Evolutionary conservation across 2,113 vertebrate species (phyloP), one percentile per base, ranked within the genome.

Genomic region (Excalfactoria chinensis): DNA sequence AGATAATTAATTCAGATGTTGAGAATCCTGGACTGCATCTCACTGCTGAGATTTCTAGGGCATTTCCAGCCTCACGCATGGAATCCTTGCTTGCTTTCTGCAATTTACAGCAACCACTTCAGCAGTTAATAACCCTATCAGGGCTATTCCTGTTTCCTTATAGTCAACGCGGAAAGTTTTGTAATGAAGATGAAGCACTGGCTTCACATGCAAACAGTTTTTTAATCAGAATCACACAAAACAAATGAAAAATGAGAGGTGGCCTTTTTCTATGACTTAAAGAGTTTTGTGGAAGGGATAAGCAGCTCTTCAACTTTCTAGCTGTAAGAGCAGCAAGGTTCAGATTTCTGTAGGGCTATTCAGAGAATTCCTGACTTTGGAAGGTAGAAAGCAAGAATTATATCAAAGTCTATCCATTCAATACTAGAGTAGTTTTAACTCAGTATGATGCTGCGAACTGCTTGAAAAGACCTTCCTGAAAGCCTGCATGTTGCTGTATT

Each of bases 301-400:
- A 84, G 18, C 6, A 68, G 59, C 28, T 60, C 81, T 72, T 90
- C 69, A 44, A 60, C 44, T 75, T 81, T 32, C 13, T 73, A 48
- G 41, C 32, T 46, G 2, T 13, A 49, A 84, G 53, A 81, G 48
- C 18, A 74, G 18, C 16, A 74, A 68, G 25, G 34, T 88, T 95
- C 49, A 43, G 83, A 34, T 86, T 67, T 70, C 37, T 84, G 43
- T 69, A 84, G 62, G 62, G 74, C 32, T 60, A 56, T 76, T 91
- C 46, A 62, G 64, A 85, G 85, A 11, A 32, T 85, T 93, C 41
- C 34, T 55, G 63, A 18, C 64, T 82, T 70, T 32, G 30, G 18
- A 81, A 37, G 16, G 18, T 48, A 77, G 51, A 73, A 18, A 88
- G 32, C 51, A 35, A 63, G 26, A 85, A 64, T 82, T 41, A 13